A percentile compares a stretch with the other conserved stretches of the same genome.
phyloP scores from a whole-genome alignment of 2,888 invertebrate genomes.

The Drosophila ustulata region DNA sequence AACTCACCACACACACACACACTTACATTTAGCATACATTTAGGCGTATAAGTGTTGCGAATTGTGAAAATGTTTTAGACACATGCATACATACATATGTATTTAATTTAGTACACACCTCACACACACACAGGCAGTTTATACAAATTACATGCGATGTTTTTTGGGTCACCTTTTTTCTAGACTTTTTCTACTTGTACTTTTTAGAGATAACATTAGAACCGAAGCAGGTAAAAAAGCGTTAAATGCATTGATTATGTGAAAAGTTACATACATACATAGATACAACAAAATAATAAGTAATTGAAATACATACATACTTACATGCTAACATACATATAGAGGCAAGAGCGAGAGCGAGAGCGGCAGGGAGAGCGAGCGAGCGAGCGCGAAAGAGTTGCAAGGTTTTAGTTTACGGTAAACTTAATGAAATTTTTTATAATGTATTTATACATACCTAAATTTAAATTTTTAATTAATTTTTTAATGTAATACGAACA shows the following conservation, averaged over 20 bases:
- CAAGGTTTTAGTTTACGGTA: slow-evolving; percentile 80
- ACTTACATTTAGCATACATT: slow-evolving; percentile 45
- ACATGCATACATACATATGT: slow-evolving; percentile 33
- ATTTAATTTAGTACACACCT: slow-evolving; percentile 33
- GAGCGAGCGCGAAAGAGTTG: slow-evolving; percentile 41
- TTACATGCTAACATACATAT: slow-evolving; percentile 55
- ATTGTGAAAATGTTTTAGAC: slow-evolving; percentile 45
- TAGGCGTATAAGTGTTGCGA: slow-evolving; percentile 76
- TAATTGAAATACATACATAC: slow-evolving; percentile 44
- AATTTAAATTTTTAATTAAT: slow-evolving; percentile 83
- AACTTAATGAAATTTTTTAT: slow-evolving; percentile 80
- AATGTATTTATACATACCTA: slow-evolving; percentile 82
- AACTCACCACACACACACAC: slow-evolving; percentile 25
- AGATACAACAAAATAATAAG: slow-evolving; percentile 28
- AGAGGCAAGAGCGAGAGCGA: slow-evolving; percentile 6
- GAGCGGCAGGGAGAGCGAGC: background rate
- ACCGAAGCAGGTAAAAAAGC: slow-evolving; percentile 46
- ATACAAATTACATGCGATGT: slow-evolving; percentile 24
- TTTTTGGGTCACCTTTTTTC: slow-evolving; percentile 45
- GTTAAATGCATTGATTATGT: slow-evolving; percentile 49
- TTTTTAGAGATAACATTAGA: slow-evolving; percentile 66
- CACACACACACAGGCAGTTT: slow-evolving; percentile 30
- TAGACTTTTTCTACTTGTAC: slow-evolving; percentile 70
- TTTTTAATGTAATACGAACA: slow-evolving; percentile 85
- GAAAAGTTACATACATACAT: slow-evolving; percentile 58